Evolutionary conservation across 2,113 vertebrate species (phyloP).

Genomic region (Nibea coibor): DNA sequence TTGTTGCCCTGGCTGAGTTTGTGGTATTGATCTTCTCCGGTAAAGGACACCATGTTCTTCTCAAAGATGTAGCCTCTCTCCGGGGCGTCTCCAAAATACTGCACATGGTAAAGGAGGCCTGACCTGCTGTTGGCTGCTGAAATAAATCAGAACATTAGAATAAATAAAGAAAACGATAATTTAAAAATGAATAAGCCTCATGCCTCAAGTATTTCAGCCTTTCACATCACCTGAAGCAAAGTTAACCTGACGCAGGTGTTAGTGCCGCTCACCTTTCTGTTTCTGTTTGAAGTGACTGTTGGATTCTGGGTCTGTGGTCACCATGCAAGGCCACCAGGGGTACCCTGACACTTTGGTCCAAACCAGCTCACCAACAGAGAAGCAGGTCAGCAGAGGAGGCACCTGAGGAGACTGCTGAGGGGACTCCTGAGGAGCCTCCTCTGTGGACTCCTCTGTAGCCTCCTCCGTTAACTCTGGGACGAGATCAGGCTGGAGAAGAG

Average conservation of each 20-base stretch:
- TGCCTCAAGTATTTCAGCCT: too few species aligned
- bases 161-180: not conserved
- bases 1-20: slow-evolving; percentile 88
- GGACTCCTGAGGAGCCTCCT: too few species aligned
- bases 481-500: slow-evolving; percentile 38
- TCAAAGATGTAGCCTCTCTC: slow-evolving; percentile 96
- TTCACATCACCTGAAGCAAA: too few species aligned
- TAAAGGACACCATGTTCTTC: slow-evolving; percentile 93
- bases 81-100: slow-evolving; percentile 95
- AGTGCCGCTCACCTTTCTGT: slow-evolving; percentile 87
- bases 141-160: not conserved
- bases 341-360: slow-evolving; percentile 98
- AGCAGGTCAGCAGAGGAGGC: slow-evolving; percentile 54
- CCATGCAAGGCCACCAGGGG: slow-evolving; percentile 99
- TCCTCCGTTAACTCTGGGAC: slow-evolving; percentile 14
- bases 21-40: slow-evolving; percentile 91
- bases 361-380: slow-evolving; percentile 90
- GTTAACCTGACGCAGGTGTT: not conserved
- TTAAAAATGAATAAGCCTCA: not conserved
- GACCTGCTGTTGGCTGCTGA: slow-evolving; percentile 85
- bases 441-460: not conserved
- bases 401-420: too few species aligned
- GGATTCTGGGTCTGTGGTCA: slow-evolving; percentile 92
- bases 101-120: slow-evolving; percentile 92
- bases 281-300: slow-evolving; percentile 89